phyloP scores from a whole-genome alignment of 2,888 invertebrate genomes.

The Agonopterix heracliana region DNA sequence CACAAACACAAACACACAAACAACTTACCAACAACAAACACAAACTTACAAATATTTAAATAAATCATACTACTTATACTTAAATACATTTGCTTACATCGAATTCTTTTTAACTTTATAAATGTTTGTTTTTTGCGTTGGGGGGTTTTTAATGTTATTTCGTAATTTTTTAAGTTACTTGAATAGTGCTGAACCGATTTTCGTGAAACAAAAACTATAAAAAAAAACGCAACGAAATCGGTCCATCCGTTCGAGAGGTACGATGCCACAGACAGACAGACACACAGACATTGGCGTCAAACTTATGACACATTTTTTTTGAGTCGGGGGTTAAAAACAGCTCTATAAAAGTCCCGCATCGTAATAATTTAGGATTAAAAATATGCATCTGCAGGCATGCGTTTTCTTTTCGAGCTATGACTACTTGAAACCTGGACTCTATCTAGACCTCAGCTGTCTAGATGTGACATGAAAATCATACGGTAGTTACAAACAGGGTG shows the following conservation, averaged over 20 bases:
- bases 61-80: no score
- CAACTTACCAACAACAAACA: no score
- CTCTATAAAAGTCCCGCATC: conserved; percentile 32
- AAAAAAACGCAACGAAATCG: background rate
- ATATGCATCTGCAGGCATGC: conserved; percentile 57
- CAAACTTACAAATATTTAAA: no score
- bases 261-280: no score
- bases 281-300: no score
- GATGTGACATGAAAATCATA: background rate
- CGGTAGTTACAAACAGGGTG: no score
- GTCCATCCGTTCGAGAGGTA: no score
- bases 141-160: background rate
- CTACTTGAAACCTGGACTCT: conserved; percentile 21
- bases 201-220: background rate
- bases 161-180: background rate
- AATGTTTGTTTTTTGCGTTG: no score
- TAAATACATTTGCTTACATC: no score
- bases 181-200: background rate
- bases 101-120: no score
- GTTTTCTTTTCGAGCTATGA: conserved; percentile 48
- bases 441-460: conserved; percentile 2
- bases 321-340: no score
- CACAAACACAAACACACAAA: no score
- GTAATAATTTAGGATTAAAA: conserved; percentile 72
- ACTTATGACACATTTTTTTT: background rate